A percentile compares a stretch with the other conserved stretches of the same genome.
phyloP scores from a whole-genome alignment of 2,797 vertebrate genomes.

The Bradypodion pumilum region DNA sequence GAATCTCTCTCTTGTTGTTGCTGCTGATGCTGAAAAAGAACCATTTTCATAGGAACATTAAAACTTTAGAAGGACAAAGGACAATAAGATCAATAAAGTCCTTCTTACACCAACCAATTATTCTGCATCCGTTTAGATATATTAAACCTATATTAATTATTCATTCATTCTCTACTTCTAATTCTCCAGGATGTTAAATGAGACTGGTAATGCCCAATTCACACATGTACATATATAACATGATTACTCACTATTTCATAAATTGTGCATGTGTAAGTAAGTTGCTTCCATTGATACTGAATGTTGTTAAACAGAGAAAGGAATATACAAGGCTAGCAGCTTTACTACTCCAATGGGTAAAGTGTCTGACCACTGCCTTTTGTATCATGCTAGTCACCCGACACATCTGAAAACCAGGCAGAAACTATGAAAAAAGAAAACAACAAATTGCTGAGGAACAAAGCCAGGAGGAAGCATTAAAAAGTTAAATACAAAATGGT shows the following conservation, averaged over 20 bases:
- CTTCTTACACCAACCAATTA: not conserved
- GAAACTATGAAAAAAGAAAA: too few relatives aligned
- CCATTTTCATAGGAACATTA: not conserved
- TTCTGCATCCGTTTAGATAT: not conserved
- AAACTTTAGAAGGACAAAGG: not conserved
- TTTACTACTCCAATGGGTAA: too few relatives aligned
- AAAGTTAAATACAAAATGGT: too few relatives aligned
- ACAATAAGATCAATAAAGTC: not conserved
- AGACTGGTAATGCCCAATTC: not conserved
- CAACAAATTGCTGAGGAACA: too few relatives aligned
- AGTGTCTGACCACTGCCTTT: too few relatives aligned
- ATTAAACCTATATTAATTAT: not conserved
- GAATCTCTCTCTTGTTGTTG: not conserved
- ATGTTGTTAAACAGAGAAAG: too few relatives aligned
- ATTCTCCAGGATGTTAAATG: not conserved
- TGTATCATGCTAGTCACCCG: too few relatives aligned
- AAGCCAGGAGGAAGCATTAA: too few relatives aligned
- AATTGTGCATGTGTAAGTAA: not conserved
- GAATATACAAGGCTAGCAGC: too few relatives aligned
- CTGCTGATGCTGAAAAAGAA: too few relatives aligned
- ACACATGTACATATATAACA: not conserved
- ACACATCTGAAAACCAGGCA: too few relatives aligned
- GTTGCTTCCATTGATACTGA: not conserved
- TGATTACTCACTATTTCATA: not conserved
- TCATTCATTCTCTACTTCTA: not conserved